phyloP scores from a whole-genome alignment of 2,888 invertebrate species.

The Creontiades dilutus region DNA sequence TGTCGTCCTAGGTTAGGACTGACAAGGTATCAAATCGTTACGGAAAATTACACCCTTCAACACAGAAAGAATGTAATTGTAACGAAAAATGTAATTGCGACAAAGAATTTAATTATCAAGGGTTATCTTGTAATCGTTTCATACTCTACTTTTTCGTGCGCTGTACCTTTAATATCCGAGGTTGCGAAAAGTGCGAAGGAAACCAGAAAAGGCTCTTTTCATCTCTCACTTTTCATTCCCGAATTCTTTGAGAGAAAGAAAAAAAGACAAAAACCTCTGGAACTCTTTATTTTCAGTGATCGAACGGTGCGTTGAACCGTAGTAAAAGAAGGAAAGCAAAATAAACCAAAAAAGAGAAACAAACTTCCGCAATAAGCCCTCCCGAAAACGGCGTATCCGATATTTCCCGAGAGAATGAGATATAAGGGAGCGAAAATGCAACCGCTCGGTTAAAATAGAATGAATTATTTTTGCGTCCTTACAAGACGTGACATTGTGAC shows the following conservation, averaged over 20 bases:
- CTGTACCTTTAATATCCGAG: background rate
- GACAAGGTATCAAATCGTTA: no score
- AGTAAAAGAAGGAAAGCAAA: background rate
- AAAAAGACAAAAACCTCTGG: conserved; percentile 4
- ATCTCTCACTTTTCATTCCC: conserved; percentile 6
- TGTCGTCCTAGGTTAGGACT: no score
- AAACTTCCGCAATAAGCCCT: conserved; percentile 1
- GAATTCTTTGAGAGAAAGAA: background rate
- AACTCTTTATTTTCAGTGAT: conserved; percentile 3
- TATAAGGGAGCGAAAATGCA: conserved; percentile 14
- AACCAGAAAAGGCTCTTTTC: background rate
- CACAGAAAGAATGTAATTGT: background rate
- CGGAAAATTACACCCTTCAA: background rate
- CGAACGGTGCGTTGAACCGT: background rate
- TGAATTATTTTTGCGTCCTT: conserved; percentile 33
- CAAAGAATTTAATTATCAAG: background rate
- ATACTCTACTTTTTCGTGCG: background rate
- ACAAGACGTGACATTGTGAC: conserved; percentile 52
- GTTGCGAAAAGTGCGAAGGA: background rate
- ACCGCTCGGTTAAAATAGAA: conserved; percentile 1
- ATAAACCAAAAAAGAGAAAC: no score
- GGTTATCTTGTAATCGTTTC: background rate
- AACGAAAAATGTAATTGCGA: background rate
- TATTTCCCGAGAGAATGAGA: conserved; percentile 27
- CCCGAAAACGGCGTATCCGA: background rate